Evolutionary conservation across 1,140 invertebrate genomes (phyloP), one percentile per base, ranked within the genome.

Genomic region (Choristoneura fumiferana): DNA sequence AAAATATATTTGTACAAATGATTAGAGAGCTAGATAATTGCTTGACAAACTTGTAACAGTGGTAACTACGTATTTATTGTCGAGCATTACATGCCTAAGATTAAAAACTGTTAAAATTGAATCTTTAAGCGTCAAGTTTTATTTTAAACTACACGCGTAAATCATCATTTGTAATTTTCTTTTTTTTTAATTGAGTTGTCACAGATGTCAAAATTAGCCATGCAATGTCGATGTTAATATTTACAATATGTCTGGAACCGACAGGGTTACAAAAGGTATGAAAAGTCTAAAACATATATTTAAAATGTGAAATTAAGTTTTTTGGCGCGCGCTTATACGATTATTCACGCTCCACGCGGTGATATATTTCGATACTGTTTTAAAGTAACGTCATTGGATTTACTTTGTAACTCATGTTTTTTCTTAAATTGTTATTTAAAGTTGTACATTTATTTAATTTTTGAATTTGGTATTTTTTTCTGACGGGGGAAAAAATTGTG

Each of bases 221-320:
- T 49, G 43, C 43, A 49, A 49, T 22, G 43, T 12, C 22, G 43
- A 15, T n/a, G 43, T 49, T 49, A 49, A 49, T 49, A 49, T 49
- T n/a, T n/a, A n/a, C n/a, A n/a, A n/a, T n/a, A n/a, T 49, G 43
- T 49, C 22, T 18, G 43, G 43, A 10, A 22, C 43, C 22, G 43
- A 49, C 43, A 49, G 43, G 12, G 12, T 49, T 22, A 49, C 43
- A 49, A 49, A 49, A 49, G 43, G 43, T 17, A 68, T 67, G 69
- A 71, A 75, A 64, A 60, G 58, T 68, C 71, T 63, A 78, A 78
- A 78, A 76, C 64, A 78, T 72, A 80, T 80, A 77, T 81, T 81
- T 80, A 81, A 29, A 85, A 84, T 80, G 76, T 68, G 73, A 80
- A 87, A 84, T 86, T 85, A 79, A 84, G 80, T 84, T 84, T 78